A percentile compares a stretch with the other conserved stretches of the same genome.
phyloP scores from a whole-genome alignment of 2,888 invertebrate genomes.

The Cerastis rubricosa region DNA sequence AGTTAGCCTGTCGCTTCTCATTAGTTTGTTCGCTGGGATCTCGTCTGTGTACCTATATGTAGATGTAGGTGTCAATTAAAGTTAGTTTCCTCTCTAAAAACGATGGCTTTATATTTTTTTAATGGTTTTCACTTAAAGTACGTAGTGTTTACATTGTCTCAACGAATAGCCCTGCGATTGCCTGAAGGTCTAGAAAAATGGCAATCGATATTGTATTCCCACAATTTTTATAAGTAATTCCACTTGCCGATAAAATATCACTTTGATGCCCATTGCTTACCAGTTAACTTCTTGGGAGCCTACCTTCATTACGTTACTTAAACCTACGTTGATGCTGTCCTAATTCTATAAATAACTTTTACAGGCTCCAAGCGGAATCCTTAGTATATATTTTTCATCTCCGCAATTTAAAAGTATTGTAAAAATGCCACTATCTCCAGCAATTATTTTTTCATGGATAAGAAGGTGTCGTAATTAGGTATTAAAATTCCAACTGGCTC shows the following conservation, averaged over 20 bases:
- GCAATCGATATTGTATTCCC: too few species aligned
- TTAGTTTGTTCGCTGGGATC: not conserved
- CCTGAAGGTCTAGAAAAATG: not conserved
- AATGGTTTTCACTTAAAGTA: not conserved
- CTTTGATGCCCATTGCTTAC: not conserved
- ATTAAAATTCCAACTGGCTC: conserved; percentile 56
- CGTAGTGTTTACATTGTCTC: too few species aligned
- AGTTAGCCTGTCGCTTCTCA: not conserved
- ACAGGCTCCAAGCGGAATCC: not conserved
- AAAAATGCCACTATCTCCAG: not conserved
- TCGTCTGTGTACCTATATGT: not conserved
- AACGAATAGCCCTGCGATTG: not conserved
- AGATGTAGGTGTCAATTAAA: not conserved
- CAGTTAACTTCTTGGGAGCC: not conserved
- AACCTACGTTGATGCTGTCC: not conserved
- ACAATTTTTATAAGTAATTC: not conserved
- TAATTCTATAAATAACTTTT: not conserved
- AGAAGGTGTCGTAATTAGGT: conserved; percentile 44
- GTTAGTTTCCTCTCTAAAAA: not conserved
- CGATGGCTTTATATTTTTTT: not conserved
- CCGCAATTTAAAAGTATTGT: not conserved
- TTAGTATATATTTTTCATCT: not conserved
- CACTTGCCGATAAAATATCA: not conserved
- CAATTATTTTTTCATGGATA: conserved; percentile 20
- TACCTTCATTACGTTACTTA: not conserved